Base-by-base conservation (phyloP, 2,888 invertebrate species). In the Metellina segmentata region DNA sequence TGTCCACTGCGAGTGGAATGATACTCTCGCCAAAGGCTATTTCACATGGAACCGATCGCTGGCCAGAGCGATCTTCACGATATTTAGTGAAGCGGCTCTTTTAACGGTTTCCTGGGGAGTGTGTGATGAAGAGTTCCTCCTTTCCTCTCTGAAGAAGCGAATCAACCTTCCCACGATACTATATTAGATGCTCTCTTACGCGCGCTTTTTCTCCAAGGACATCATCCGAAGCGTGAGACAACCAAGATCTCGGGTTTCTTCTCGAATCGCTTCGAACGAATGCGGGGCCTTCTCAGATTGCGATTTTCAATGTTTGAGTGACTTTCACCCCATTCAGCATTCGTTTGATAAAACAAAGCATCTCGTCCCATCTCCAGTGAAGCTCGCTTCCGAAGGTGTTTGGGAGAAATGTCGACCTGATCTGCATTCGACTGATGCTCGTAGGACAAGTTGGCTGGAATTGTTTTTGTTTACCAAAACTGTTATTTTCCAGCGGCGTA, bases 31-130 rank as follows among this genome's bases (percentile, higher is more conserved):
- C 49, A 85, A 48, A 78, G 75, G 85, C 53, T 53, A 48, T 86
- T 70, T 86, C 86, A 70, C 86, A 78, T 77, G 78, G 78, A 86
- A 86, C 85, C 70, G 70, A 75, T 81, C 81, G 48, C 19, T 52
- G 52, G 78, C n/a, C 78, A 78, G 51, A 19, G 79, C 20, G 11
- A 79, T 79, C 51, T 77, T 77, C 49, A 61, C 13, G 79, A 53
- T 78, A 52, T 19, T 51, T 52, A 78, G n/a, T 52, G 85, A 75
- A 48, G 16, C 53, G 13, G 34, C 20, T 85, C 11, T 11, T 69
- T 86, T 86, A 87, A 87, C 87, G 87, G 87, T 87, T 87, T 87
- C 87, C 79, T 86, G 72, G 34, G 34, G 85, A 70, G 79, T 71
- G 34, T 61, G 61, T 61, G 74, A 74, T 48, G 77, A 77, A 61